Percentiles rank a stretch among this genome's conserved stretches.
Evolutionary conservation across 2,797 vertebrate genomes (phyloP).

Genomic region (Thamnophis elegans): DNA sequence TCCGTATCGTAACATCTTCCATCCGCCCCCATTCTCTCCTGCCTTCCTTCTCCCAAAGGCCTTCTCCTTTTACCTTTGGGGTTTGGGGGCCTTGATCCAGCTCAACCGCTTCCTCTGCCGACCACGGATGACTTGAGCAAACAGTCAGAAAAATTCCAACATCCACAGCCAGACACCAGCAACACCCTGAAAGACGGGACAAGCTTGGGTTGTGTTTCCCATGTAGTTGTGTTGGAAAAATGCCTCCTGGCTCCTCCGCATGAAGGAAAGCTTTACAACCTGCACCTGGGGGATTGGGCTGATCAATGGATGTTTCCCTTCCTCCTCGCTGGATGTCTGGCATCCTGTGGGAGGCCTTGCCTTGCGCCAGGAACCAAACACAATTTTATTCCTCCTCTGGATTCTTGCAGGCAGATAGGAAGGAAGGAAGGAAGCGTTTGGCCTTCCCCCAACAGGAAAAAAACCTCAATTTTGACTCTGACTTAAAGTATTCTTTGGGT

Average conservation of each 20-base stretch:
- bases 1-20: fast-evolving
- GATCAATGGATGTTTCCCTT: neutral
- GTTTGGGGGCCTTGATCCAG: neutral
- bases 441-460: neutral
- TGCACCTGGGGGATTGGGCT: neutral
- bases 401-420: neutral
- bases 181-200: neutral
- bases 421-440: neutral
- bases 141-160: neutral
- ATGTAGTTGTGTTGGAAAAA: slow-evolving; percentile 14
- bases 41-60: neutral
- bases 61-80: neutral
- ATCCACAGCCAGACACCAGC: neutral
- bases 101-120: neutral
- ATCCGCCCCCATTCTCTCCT: fast-evolving
- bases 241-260: neutral
- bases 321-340: neutral
- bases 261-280: neutral
- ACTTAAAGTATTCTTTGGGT: neutral
- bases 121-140: neutral
- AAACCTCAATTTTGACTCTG: neutral
- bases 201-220: neutral
- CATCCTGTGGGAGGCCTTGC: slow-evolving; percentile 15
- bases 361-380: neutral
- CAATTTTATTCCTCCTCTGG: neutral